These are phyloP conservation scores for Argyrosomus japonicus DNA, from an alignment of 2,113 vertebrate genomes.

Conservation along the genomic window DNA sequence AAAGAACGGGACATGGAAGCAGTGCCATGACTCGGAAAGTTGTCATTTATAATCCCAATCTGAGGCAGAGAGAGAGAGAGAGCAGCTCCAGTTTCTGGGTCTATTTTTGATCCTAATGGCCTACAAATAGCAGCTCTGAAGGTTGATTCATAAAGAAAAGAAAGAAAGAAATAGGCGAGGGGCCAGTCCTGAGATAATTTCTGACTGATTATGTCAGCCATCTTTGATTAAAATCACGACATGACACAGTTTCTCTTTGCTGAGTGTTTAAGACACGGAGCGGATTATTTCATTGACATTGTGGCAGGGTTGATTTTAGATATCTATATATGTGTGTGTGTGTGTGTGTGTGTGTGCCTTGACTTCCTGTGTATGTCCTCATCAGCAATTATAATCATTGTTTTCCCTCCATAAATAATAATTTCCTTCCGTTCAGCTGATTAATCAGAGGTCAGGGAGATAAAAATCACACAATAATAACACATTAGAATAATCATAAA, in stretches of 20 bases:
- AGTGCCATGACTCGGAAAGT: conserved; percentile 53
- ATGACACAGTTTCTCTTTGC: conserved; percentile 44
- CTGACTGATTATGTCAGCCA: conserved; percentile 72
- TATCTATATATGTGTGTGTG: conserved; percentile 48
- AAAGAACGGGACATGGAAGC: conserved; percentile 68
- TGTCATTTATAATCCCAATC: conserved; percentile 72
- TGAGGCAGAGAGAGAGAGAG: conserved; percentile 22
- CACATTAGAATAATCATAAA: not conserved
- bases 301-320: conserved; percentile 69
- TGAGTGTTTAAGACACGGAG: too few relatives aligned
- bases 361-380: conserved; percentile 26
- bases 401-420: conserved; percentile 57
- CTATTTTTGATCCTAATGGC: conserved; percentile 24
- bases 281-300: not conserved
- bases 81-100: conserved; percentile 4
- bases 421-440: conserved; percentile 51
- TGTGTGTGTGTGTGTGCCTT: conserved; percentile 55
- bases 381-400: conserved; percentile 50
- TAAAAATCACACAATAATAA: conserved; percentile 31
- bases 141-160: conserved; percentile 60
- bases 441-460: conserved; percentile 45
- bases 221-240: conserved; percentile 78
- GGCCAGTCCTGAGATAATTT: conserved; percentile 59
- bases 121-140: conserved; percentile 34
- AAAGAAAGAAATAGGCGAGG: not conserved